These are phyloP conservation scores for Malurus leucopterus DNA, from an alignment of 2,797 vertebrate genomes.

Conservation along the genomic window DNA sequence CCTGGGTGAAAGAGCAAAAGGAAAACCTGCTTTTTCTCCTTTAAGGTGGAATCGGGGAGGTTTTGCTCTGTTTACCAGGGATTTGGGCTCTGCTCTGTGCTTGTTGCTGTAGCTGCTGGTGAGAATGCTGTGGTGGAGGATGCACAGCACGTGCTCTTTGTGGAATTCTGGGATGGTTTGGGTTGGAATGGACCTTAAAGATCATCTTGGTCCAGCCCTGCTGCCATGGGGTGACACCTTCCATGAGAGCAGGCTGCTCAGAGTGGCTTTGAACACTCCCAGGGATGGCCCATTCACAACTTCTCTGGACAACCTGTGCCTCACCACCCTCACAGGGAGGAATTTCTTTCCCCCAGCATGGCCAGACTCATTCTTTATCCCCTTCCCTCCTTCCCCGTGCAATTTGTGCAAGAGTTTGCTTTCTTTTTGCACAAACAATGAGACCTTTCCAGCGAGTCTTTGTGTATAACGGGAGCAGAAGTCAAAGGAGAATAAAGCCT, in stretches of 20 bases:
- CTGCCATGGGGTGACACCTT: background rate
- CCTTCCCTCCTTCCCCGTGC: background rate
- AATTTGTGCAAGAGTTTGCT: background rate
- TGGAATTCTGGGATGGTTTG: background rate
- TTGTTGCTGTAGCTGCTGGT: background rate
- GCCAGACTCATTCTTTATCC: background rate
- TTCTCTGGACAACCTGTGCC: background rate
- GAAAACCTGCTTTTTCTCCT: background rate
- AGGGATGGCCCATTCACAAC: background rate
- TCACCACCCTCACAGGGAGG: rapidly evolving
- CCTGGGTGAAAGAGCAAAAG: background rate
- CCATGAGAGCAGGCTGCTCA: background rate
- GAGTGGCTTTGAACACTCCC: background rate
- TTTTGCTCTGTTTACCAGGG: background rate
- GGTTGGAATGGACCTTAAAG: background rate
- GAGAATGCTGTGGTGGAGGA: background rate
- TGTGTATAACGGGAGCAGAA: background rate
- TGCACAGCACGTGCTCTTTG: rapidly evolving
- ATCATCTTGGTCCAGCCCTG: background rate
- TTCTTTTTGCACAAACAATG: background rate
- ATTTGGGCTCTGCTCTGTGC: background rate
- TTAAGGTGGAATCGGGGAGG: background rate
- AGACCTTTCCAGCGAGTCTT: background rate
- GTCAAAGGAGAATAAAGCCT: slow-evolving; percentile 8
- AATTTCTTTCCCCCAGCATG: background rate